phyloP scores from a whole-genome alignment of 2,888 invertebrate genomes.

The Lissonota sp. region DNA sequence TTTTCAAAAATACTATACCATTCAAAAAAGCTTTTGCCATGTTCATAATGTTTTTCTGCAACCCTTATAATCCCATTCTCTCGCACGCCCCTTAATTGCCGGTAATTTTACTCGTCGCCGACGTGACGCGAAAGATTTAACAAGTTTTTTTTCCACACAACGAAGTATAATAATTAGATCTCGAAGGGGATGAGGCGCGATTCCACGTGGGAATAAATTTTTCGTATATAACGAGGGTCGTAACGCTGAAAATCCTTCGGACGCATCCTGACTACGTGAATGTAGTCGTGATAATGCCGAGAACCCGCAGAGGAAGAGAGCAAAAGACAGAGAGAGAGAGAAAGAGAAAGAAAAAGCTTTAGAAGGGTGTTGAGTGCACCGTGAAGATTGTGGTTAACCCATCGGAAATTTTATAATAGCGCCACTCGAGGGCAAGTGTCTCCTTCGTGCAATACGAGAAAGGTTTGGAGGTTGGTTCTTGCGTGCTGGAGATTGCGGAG shows the following conservation, averaged over 20 bases:
- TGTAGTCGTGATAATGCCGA: not conserved
- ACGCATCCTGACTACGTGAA: not conserved
- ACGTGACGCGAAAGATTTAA: conserved; percentile 2
- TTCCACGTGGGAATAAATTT: not conserved
- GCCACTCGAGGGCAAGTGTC: not conserved
- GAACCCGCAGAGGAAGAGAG: not conserved
- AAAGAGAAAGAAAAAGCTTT: not conserved
- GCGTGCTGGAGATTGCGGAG: not conserved
- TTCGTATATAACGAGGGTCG: not conserved
- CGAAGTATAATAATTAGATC: not conserved
- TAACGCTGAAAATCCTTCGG: not conserved
- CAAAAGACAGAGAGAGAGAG: too few relatives aligned
- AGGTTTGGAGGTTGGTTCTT: not conserved
- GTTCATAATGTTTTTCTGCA: too few relatives aligned
- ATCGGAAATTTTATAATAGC: not conserved
- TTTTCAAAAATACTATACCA: too few relatives aligned
- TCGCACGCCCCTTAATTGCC: not conserved
- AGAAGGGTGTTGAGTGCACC: not conserved
- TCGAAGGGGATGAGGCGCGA: not conserved
- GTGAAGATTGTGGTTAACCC: conserved; percentile 8
- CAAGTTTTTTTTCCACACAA: not conserved
- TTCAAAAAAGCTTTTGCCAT: too few relatives aligned
- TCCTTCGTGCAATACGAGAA: not conserved
- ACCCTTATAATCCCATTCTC: too few relatives aligned
- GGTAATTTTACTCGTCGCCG: not conserved